Evolutionary conservation across 2,888 invertebrate genomes (phyloP).

Genomic region (Metallyticus violacea): DNA sequence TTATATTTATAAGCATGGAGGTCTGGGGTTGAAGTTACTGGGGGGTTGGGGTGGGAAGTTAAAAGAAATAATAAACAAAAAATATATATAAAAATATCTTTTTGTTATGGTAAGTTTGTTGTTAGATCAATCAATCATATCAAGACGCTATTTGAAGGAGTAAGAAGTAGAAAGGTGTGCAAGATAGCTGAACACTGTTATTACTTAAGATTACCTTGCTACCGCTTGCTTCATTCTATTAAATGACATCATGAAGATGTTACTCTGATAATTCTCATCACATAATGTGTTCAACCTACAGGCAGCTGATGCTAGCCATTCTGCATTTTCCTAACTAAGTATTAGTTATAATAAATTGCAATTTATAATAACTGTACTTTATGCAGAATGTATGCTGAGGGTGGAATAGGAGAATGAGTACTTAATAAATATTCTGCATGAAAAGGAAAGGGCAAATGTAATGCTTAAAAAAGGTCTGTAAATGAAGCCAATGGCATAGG

Average conservation of each 20-base stretch:
- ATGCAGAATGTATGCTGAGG: background rate
- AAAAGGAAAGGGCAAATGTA: background rate
- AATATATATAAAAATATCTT: constrained; percentile 9
- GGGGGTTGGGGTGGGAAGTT: constrained; percentile 17
- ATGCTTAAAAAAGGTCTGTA: background rate
- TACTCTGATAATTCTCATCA: constrained; percentile 19
- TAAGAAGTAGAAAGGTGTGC: background rate
- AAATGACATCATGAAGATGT: background rate
- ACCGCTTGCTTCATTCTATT: background rate
- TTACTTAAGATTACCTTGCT: background rate
- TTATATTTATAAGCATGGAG: constrained; percentile 16
- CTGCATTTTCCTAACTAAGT: constrained; percentile 7
- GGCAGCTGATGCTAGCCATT: background rate
- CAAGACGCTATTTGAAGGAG: constrained; percentile 6
- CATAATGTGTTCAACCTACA: constrained; percentile 26
- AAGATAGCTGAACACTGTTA: background rate
- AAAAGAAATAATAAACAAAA: constrained; percentile 10
- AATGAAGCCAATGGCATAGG: background rate
- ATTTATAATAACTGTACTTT: background rate
- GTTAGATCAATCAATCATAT: constrained; percentile 18
- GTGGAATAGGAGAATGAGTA: background rate
- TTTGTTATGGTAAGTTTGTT: constrained; percentile 11
- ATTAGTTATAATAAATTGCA: background rate
- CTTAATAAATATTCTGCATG: background rate
- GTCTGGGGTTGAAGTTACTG: constrained; percentile 7